Conservation (phyloP, 2,113 vertebrate genomes). For the Nipponia nippon region DNA sequence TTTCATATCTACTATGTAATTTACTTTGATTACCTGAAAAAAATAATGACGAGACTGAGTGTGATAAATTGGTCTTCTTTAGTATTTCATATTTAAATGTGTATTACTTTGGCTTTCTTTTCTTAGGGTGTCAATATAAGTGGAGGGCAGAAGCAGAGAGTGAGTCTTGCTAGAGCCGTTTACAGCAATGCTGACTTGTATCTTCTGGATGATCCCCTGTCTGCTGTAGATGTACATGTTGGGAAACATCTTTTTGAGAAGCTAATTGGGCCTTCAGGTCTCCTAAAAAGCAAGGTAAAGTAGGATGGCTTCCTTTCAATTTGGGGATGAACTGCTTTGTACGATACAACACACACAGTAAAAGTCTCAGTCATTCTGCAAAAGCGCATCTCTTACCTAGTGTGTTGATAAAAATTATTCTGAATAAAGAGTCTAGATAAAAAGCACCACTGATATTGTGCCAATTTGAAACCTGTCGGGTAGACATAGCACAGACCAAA, state of each 20-base stretch:
- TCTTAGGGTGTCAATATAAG: slow-evolving; percentile 81
- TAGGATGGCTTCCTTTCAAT: not conserved
- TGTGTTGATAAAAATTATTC: not conserved
- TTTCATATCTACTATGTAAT: not conserved
- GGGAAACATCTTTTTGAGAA: slow-evolving; percentile 85
- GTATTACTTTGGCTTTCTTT: not conserved
- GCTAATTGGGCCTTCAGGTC: slow-evolving; percentile 77
- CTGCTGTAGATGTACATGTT: slow-evolving; percentile 82
- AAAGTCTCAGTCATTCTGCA: not conserved
- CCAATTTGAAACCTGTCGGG: not conserved
- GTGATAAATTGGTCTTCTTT: not conserved
- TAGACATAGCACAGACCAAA: not conserved
- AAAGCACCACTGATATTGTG: not conserved
- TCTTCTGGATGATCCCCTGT: slow-evolving; percentile 81
- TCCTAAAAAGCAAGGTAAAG: slow-evolving; percentile 80
- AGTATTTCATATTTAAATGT: not conserved
- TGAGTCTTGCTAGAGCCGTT: slow-evolving; percentile 80
- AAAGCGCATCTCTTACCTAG: not conserved
- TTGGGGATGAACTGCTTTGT: not conserved
- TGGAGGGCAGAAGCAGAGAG: slow-evolving; percentile 84
- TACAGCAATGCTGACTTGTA: slow-evolving; percentile 80
- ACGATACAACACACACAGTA: not conserved
- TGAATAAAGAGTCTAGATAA: not conserved
- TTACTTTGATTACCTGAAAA: not conserved
- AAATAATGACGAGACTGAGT: not conserved